Conservation (phyloP, 2,888 invertebrate species). For the Melangyna quadrimaculata region DNA sequence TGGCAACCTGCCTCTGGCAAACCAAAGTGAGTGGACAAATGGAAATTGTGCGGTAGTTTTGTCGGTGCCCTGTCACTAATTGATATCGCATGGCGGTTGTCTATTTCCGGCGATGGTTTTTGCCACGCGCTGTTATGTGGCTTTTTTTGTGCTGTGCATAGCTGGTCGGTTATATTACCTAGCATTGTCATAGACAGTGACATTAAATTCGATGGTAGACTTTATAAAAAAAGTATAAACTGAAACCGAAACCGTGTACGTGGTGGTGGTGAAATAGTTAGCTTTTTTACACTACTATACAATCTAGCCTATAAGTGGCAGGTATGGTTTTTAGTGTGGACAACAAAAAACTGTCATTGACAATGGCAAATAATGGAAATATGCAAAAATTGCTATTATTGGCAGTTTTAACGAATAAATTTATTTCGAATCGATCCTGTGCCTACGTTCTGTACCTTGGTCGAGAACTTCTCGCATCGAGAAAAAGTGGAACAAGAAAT, state of each 20-base stretch:
- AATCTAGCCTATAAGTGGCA: neutral
- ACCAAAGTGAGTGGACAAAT: conserved; percentile 62
- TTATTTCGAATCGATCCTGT: no score
- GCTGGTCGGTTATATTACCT: neutral
- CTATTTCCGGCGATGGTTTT: conserved; percentile 59
- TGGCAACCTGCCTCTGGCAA: conserved; percentile 31
- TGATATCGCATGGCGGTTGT: conserved; percentile 69
- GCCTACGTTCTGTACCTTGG: no score
- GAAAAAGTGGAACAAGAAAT: no score
- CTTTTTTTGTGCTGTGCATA: conserved; percentile 25
- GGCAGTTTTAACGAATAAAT: neutral
- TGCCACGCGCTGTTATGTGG: conserved; percentile 55
- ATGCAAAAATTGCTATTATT: neutral
- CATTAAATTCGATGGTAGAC: conserved; percentile 30
- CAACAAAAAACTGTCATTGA: neutral
- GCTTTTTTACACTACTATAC: neutral
- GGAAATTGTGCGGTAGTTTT: conserved; percentile 68
- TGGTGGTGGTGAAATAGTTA: neutral
- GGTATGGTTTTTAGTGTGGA: neutral
- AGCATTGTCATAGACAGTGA: conserved; percentile 47
- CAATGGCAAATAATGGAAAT: neutral
- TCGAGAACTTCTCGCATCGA: no score
- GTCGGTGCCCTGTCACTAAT: conserved; percentile 68
- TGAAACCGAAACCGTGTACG: neutral
- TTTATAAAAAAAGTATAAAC: neutral